Conservation (phyloP, 2,797 vertebrate genomes). For the Crenichthys baileyi region DNA sequence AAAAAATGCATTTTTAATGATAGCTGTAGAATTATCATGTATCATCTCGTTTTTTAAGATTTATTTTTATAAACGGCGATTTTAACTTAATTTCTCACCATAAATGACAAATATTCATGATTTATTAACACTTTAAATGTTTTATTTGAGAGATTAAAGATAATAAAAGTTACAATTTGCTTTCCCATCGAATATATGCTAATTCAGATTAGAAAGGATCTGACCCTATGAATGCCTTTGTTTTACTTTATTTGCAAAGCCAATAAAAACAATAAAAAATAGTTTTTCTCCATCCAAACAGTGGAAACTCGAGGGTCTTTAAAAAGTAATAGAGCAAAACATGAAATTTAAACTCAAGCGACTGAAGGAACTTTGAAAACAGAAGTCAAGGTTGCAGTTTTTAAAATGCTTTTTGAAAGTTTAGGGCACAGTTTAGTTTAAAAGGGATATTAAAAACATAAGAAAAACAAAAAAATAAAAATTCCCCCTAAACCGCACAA, state of each 20-base stretch:
- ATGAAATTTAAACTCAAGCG: too few species aligned
- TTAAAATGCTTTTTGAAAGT: not conserved
- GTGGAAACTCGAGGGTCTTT: not conserved
- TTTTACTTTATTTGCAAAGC: not conserved
- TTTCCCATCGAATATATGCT: not conserved
- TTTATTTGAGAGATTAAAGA: not conserved
- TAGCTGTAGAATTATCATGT: not conserved
- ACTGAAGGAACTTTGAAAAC: not conserved
- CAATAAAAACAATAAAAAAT: not conserved
- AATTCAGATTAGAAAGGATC: not conserved
- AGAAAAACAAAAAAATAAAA: not conserved
- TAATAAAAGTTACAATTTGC: not conserved
- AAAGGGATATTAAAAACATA: not conserved
- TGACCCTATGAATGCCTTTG: not conserved
- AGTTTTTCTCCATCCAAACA: not conserved
- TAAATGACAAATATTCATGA: not conserved
- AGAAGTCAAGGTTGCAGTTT: not conserved
- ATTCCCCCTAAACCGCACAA: too few species aligned
- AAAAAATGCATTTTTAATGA: not conserved
- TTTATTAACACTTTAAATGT: not conserved
- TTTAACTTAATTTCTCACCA: not conserved
- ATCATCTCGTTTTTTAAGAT: not conserved
- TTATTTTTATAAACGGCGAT: not conserved
- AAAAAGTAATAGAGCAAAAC: too few species aligned
- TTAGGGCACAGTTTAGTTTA: not conserved